Conservation (phyloP, 2,797 vertebrate species). For the Xenopus petersii region DNA sequence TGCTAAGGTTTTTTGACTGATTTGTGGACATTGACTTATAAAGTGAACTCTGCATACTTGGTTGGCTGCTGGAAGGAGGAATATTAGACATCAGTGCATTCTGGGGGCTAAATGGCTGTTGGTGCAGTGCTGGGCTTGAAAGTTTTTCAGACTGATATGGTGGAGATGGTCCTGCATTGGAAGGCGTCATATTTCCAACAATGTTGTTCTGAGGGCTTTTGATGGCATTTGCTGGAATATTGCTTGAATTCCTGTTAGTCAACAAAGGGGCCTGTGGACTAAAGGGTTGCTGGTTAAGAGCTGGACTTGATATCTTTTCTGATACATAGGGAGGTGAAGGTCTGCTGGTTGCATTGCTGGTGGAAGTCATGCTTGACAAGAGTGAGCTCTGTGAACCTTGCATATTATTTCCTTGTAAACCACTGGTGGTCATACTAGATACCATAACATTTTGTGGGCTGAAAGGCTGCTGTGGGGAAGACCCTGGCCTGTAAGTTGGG, state of each 20-base stretch:
- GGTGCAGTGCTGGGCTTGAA: slow-evolving; percentile 70
- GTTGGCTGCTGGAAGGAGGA: slow-evolving; percentile 58
- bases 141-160: slow-evolving; percentile 75
- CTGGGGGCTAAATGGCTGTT: slow-evolving; percentile 75
- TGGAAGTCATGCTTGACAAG: slow-evolving; percentile 71
- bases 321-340: slow-evolving; percentile 71
- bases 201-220: slow-evolving; percentile 74
- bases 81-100: slow-evolving; percentile 66
- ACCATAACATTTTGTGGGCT: slow-evolving; percentile 72
- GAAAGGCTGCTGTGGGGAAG: slow-evolving; percentile 78
- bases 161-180: slow-evolving; percentile 71
- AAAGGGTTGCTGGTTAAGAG: slow-evolving; percentile 76
- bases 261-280: slow-evolving; percentile 73
- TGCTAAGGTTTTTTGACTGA: slow-evolving; percentile 71
- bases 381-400: slow-evolving; percentile 73
- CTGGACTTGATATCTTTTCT: slow-evolving; percentile 75
- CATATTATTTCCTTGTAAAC: slow-evolving; percentile 62
- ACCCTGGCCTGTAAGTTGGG: slow-evolving; percentile 72
- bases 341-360: slow-evolving; percentile 60
- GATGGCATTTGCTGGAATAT: slow-evolving; percentile 61
- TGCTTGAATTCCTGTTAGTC: slow-evolving; percentile 62
- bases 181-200: slow-evolving; percentile 65
- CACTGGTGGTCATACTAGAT: slow-evolving; percentile 65
- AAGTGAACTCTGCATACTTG: slow-evolving; percentile 63
- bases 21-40: slow-evolving; percentile 70